Percentiles rank a stretch among this genome's conserved stretches.
Evolutionary conservation across 2,888 invertebrate genomes (phyloP).

Genomic region (Clivina fossor): DNA sequence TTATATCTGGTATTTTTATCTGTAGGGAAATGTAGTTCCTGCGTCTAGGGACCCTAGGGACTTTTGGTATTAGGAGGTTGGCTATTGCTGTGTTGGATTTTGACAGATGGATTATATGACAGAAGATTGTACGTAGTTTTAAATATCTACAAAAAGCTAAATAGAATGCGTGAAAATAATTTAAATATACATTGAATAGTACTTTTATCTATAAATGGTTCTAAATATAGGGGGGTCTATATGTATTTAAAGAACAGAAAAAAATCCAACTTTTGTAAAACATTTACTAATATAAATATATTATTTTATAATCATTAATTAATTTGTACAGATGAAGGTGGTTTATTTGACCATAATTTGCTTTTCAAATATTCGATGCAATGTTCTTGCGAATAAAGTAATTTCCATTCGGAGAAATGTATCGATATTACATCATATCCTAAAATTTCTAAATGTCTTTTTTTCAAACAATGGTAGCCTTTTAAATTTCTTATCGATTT

Average conservation of each 20-base stretch:
- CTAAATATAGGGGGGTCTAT: background rate
- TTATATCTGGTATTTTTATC: background rate
- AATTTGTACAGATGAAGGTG: too few species aligned
- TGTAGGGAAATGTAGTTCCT: background rate
- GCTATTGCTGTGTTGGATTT: background rate
- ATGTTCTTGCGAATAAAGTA: conserved; percentile 57
- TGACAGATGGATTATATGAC: background rate
- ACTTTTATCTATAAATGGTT: too few species aligned
- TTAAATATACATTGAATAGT: background rate
- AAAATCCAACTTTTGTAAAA: background rate
- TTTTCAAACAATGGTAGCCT: conserved; percentile 57
- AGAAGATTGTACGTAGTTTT: background rate
- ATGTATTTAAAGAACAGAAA: background rate
- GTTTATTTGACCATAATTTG: too few species aligned
- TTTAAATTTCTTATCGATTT: conserved; percentile 53
- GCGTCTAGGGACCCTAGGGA: too few species aligned
- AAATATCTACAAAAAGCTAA: background rate
- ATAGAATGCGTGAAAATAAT: background rate
- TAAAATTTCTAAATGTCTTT: conserved; percentile 64
- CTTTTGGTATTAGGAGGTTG: too few species aligned
- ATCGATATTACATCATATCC: conserved; percentile 62
- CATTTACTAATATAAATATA: background rate
- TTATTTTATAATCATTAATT: background rate
- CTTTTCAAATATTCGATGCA: conserved; percentile 54
- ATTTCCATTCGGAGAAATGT: conserved; percentile 58